Evolutionary conservation across 64 coral and sea anemone genomes (phyloP).

Genomic region (Catalaphyllia jardinei): DNA sequence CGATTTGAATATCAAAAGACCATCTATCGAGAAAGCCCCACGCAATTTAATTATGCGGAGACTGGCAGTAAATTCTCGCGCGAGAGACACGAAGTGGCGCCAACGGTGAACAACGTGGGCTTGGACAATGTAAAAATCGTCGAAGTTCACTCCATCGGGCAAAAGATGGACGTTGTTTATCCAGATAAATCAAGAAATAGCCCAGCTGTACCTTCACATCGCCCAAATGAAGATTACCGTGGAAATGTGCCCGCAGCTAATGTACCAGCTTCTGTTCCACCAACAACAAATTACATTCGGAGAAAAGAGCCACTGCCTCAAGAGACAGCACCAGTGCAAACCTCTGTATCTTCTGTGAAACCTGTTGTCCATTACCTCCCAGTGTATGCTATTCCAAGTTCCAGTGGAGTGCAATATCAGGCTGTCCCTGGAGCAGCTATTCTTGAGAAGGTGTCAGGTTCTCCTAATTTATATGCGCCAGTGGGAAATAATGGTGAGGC

Average conservation of each 20-base stretch:
- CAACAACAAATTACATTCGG: background rate
- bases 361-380: slow-evolving; percentile 57
- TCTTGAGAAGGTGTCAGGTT: slow-evolving; percentile 51
- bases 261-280: background rate
- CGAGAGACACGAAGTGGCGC: slow-evolving; percentile 44
- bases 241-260: background rate
- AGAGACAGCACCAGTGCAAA: background rate
- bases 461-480: slow-evolving; percentile 12
- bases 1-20: slow-evolving; percentile 48
- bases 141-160: slow-evolving; percentile 61
- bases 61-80: background rate
- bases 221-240: slow-evolving; percentile 5
- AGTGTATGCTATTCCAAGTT: slow-evolving; percentile 57
- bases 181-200: slow-evolving; percentile 19
- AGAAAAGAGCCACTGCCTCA: slow-evolving; percentile 16
- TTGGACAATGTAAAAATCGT: slow-evolving; percentile 76
- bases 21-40: slow-evolving; percentile 24
- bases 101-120: slow-evolving; percentile 35
- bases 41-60: slow-evolving; percentile 49
- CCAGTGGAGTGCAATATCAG: slow-evolving; percentile 57
- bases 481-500: background rate
- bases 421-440: slow-evolving; percentile 67
- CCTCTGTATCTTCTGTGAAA: background rate
- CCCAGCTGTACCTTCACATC: background rate
- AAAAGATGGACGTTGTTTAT: slow-evolving; percentile 29